Base-by-base conservation (phyloP, 1,140 invertebrate genomes). In the Trinorchestia longiramus region DNA sequence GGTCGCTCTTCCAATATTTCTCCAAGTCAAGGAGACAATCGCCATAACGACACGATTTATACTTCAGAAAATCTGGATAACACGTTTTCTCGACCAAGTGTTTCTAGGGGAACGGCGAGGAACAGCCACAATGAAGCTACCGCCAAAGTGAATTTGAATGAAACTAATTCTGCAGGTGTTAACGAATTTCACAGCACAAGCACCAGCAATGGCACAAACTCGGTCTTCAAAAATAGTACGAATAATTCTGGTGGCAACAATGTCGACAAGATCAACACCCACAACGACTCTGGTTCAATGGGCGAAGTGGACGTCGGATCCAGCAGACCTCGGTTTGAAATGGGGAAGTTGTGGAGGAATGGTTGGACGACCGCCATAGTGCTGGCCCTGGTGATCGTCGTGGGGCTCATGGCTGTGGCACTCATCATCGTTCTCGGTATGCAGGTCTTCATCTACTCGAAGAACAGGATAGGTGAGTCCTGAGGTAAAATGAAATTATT, bases 301-400 rank as follows among this genome's bases (percentile, higher is more conserved):
- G 36, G 11, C 8, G 62, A 77, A 36, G 62, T 77, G 62, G 36
- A 36, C 43, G 43, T 41, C 15, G 88, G 42, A 28, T 15, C 88
- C 28, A 40, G 62, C 62, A 42, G n/a, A 43, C 88, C 88, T 8
- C 88, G 43, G 88, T 43, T 90, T 41, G 88, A 90, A 41, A 42
- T 90, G 41, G 43, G 92, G 41, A 44, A 94, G 92, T 44, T 94
- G 8, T 43, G 41, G 44, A 42, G 92, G 40, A 94, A 43, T 40
- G 92, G 92, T n/a, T 94, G 92, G 92, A 94, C 43, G 92, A 94
- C 92, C 44, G 43, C 92, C 43, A n/a, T 94, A 8, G 92, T 47
- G 36, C 43, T 94, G 6, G 92, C 92, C 43, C 44, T 94, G 8
- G 44, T 94, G 8, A 94, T 94, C 43, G 43, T 94, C 0, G 43